Conservation (phyloP, 2,797 vertebrate species). For the Takifugu ocellatus region DNA sequence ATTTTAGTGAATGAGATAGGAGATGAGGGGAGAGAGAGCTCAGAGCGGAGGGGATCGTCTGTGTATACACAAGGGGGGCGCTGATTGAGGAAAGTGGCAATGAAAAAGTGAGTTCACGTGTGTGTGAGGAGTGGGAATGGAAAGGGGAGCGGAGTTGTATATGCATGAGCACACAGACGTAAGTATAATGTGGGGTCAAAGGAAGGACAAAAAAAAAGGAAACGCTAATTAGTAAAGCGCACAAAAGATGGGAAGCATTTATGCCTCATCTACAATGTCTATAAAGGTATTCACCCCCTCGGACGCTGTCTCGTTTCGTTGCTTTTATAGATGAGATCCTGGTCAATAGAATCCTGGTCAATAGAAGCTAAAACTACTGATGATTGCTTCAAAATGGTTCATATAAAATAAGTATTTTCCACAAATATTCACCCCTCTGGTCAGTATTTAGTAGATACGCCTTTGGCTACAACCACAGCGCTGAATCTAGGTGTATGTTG, state of each 20-base stretch:
- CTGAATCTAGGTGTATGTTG: too few species aligned
- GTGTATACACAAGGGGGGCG: constrained; percentile 71
- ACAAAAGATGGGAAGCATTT: constrained; percentile 64
- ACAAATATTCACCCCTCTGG: too few species aligned
- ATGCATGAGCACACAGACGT: constrained; percentile 42
- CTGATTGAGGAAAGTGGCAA: constrained; percentile 68
- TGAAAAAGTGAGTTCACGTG: constrained; percentile 41
- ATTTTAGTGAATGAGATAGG: constrained; percentile 81
- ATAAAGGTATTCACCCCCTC: too few species aligned
- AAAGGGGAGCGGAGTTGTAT: constrained; percentile 52
- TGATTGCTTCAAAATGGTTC: too few species aligned
- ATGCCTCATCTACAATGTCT: constrained; percentile 34
- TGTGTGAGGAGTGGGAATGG: constrained; percentile 63
- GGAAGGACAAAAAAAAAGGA: constrained; percentile 75
- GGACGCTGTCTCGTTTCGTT: too few species aligned
- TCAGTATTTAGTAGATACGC: too few species aligned
- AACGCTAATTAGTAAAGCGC: constrained; percentile 88
- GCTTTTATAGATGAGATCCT: too few species aligned
- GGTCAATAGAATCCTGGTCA: too few species aligned
- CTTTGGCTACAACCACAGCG: too few species aligned
- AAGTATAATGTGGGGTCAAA: constrained; percentile 86
- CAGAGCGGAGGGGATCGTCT: constrained; percentile 74
- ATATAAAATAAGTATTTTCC: too few species aligned
- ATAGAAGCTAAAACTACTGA: too few species aligned
- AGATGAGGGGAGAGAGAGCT: constrained; percentile 78